A percentile compares a stretch with the other conserved stretches of the same genome.
These are phyloP conservation scores for Metopolophium dirhodum DNA, from an alignment of 1,140 invertebrate genomes.

Conservation along the genomic window DNA sequence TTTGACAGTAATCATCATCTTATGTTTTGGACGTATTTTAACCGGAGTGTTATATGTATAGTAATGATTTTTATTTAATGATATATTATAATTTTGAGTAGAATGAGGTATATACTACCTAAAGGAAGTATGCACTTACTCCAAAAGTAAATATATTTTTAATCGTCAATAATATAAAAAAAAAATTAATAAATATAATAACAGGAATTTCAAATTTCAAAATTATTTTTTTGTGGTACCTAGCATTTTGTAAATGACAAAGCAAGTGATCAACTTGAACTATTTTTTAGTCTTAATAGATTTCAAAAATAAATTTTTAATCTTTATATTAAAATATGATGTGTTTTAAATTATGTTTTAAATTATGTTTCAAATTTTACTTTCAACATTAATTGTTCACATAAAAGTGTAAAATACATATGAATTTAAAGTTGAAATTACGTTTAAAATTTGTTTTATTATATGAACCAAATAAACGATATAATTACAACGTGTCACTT, in stretches of 20 bases:
- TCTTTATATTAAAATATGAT: not conserved
- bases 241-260: not conserved
- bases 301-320: not conserved
- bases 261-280: not conserved
- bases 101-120: not conserved
- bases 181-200: too few relatives aligned
- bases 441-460: not conserved
- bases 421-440: not conserved
- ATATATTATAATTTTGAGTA: not conserved
- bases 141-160: not conserved
- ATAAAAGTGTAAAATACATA: not conserved
- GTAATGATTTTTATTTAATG: not conserved
- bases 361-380: not conserved
- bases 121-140: too few relatives aligned
- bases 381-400: not conserved
- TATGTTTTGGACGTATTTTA: not conserved
- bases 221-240: not conserved
- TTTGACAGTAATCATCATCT: not conserved
- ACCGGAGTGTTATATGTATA: not conserved
- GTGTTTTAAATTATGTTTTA: not conserved
- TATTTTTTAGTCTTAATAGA: not conserved
- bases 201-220: too few relatives aligned
- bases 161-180: too few relatives aligned
- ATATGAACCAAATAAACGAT: not conserved
- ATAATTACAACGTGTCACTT: not conserved